These are phyloP conservation scores for Sebastes alutus DNA, from an alignment of 2,797 vertebrate species.

Conservation along the genomic window DNA sequence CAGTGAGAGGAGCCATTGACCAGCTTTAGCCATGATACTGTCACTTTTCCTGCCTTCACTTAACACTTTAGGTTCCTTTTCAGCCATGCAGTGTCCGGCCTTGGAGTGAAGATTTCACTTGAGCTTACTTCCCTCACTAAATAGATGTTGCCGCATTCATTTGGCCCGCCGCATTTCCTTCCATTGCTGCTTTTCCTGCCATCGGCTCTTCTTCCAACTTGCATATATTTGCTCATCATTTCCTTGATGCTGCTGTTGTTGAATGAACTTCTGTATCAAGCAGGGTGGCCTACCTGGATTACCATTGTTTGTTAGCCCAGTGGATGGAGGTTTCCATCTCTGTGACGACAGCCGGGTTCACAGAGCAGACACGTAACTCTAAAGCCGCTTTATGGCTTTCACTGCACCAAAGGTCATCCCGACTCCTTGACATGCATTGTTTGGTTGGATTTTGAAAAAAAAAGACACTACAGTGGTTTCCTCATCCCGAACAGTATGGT, in stretches of 20 bases:
- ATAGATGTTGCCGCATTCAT: constrained; percentile 9
- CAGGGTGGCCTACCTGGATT: constrained; percentile 81
- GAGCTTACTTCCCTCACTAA: constrained; percentile 16
- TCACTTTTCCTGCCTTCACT: constrained; percentile 20
- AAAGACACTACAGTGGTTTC: constrained; percentile 50
- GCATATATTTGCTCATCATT: constrained; percentile 30
- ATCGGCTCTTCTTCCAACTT: constrained; percentile 32
- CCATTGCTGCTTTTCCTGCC: constrained; percentile 29
- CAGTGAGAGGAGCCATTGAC: not conserved
- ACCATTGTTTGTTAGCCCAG: constrained; percentile 81
- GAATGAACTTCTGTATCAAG: constrained; percentile 76
- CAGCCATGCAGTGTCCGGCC: constrained; percentile 17
- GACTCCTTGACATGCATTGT: constrained; percentile 63
- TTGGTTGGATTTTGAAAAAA: constrained; percentile 62
- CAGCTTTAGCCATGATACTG: not conserved
- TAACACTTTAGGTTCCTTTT: constrained; percentile 36
- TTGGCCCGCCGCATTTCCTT: constrained; percentile 2
- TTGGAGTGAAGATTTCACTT: constrained; percentile 28
- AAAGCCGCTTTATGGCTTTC: constrained; percentile 65
- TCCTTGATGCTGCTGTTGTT: constrained; percentile 50
- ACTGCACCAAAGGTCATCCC: constrained; percentile 69
- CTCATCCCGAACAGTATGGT: constrained; percentile 38
- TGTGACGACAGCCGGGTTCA: constrained; percentile 77
- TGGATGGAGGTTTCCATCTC: constrained; percentile 80
- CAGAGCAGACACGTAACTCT: constrained; percentile 74